Conservation (phyloP, 2,888 invertebrate species). For the Nemoura dubitans region DNA sequence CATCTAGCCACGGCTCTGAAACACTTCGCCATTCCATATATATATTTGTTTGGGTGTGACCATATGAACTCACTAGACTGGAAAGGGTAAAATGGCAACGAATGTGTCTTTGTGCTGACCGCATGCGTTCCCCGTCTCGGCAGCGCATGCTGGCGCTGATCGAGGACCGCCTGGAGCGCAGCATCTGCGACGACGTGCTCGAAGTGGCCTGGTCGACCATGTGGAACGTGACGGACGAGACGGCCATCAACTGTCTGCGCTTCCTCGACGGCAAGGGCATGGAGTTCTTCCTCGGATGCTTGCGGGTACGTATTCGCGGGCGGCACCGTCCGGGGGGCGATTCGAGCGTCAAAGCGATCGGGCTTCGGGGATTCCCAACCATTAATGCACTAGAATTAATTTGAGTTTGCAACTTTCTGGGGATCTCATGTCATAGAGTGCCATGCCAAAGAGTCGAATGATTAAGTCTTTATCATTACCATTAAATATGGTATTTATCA, state of each 20-base stretch:
- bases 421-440: no score
- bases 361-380: no score
- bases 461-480: no score
- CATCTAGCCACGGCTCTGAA: no score
- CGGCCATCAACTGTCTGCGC: conserved; percentile 90
- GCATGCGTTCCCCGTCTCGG: conserved; percentile 52
- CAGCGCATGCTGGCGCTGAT: conserved; percentile 91
- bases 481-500: no score
- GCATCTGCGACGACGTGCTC: conserved; percentile 91
- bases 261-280: conserved; percentile 91
- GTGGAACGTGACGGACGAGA: conserved; percentile 99
- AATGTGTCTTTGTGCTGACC: background rate
- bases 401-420: no score
- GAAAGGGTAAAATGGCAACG: background rate
- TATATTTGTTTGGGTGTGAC: no score
- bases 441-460: no score
- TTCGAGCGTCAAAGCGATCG: no score
- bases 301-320: conserved; percentile 69
- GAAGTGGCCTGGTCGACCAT: conserved; percentile 99
- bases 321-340: no score
- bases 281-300: conserved; percentile 88
- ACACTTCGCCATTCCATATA: no score
- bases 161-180: conserved; percentile 77
- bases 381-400: no score
- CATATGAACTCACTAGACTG: conserved; percentile 50